A percentile compares a stretch with the other conserved stretches of the same genome.
Evolutionary conservation across 92 coral and sea anemone genomes (phyloP).

Genomic region (Parazoanthus darwini): DNA sequence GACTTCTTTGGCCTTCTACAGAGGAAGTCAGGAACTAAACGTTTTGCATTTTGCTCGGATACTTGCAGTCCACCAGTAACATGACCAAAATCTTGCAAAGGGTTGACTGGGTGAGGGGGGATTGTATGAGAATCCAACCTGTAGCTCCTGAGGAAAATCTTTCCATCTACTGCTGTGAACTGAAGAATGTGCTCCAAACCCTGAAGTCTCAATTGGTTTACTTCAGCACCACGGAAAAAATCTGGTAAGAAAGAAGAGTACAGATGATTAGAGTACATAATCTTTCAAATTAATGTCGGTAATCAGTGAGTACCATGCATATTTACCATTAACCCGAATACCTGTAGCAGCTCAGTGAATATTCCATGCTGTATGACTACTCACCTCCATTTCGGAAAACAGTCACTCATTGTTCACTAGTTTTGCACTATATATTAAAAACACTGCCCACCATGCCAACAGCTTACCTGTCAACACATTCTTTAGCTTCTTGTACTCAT

Average conservation of each 20-base stretch:
- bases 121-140: background rate
- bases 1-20: too few relatives aligned
- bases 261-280: background rate
- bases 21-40: too few relatives aligned
- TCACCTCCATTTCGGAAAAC: too few relatives aligned
- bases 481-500: constrained; percentile 78
- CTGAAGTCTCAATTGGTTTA: constrained; percentile 82
- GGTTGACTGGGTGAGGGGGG: too few relatives aligned
- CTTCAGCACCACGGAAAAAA: constrained; percentile 86
- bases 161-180: constrained; percentile 77
- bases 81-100: too few relatives aligned
- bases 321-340: background rate
- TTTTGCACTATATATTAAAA: too few relatives aligned
- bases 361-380: too few relatives aligned
- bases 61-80: too few relatives aligned
- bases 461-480: constrained; percentile 79
- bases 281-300: background rate
- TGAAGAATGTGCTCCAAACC: constrained; percentile 94
- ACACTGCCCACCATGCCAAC: background rate
- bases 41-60: too few relatives aligned
- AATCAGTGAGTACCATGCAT: too few relatives aligned
- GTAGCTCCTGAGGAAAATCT: constrained; percentile 36
- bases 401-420: too few relatives aligned
- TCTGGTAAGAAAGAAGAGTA: constrained; percentile 50
- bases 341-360: too few relatives aligned